Percentiles rank a stretch among this genome's conserved stretches.
Conservation (phyloP, 2,888 invertebrate genomes). For the Sphecodes monilicornis region DNA sequence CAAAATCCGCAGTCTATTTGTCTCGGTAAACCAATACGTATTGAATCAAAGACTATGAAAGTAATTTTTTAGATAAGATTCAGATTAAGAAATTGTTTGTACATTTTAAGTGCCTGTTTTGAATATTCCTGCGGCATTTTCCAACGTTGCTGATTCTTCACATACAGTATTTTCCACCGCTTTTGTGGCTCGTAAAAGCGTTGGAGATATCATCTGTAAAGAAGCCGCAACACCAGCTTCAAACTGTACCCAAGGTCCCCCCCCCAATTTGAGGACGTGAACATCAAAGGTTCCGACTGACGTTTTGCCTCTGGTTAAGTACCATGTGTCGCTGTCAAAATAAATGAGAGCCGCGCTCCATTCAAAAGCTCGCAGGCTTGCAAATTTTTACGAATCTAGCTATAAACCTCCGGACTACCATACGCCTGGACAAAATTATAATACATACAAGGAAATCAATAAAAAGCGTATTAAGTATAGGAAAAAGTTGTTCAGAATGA, state of each 20-base stretch:
- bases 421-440: not conserved
- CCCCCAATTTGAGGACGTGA: not conserved
- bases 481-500: too few relatives aligned
- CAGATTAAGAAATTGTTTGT: not conserved
- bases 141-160: not conserved
- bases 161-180: not conserved
- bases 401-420: not conserved
- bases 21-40: too few relatives aligned
- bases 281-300: not conserved
- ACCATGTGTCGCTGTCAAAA: not conserved
- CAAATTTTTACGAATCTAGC: not conserved
- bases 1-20: not conserved
- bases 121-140: not conserved
- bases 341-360: not conserved
- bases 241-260: not conserved
- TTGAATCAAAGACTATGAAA: not conserved
- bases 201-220: not conserved
- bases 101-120: not conserved
- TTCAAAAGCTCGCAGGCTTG: not conserved
- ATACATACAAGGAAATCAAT: too few relatives aligned
- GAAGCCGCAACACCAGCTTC: conserved; percentile 1
- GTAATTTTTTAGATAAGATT: not conserved
- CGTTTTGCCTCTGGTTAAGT: not conserved
- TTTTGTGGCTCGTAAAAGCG: conserved; percentile 2
- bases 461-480: too few relatives aligned